Evolutionary conservation across 2,797 vertebrate genomes (phyloP), one percentile per base, ranked within the genome.

Genomic region (Lacerta bilineata): DNA sequence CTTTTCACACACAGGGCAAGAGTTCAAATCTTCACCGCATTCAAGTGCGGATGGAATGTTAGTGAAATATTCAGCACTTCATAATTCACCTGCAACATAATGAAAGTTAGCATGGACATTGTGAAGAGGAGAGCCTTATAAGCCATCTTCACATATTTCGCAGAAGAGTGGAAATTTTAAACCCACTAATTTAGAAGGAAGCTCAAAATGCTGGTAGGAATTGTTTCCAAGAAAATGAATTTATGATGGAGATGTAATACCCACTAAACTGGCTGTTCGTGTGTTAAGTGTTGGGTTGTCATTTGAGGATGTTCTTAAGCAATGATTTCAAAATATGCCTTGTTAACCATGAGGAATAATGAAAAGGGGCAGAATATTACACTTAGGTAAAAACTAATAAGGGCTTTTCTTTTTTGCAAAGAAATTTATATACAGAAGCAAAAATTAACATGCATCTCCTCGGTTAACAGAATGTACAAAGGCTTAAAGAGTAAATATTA

Each of bases 21-120:
- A 43, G 50, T 84, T 82, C 83, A 1, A 39, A 39, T 87, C 72
- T 76, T 0, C 4, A 4, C 17, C 1, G 84, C 2, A 74, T 4
- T 33, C 4, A 0, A 78, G 0, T 9, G 11, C 72, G 8, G 7
- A 15, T 79, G 23, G 41, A 17, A 27, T 33, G 43, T 0, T 33
- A 59, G 18, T 36, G 17, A 33, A 23, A 59, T 41, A 3, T 71
- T 0, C 74, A 2, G 23, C 15, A 46, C 17, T 66, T 46, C 27
- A 23, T 4, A 76, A 87, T 36, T 25, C 64, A 29, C 39, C 25
- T 80, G 8, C 82, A 20, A 46, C 55, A 27, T 6, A 18, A 20
- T n/a, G 8, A 71, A 46, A 15, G 43, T 46, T 78, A 55, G 10
- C 1, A 64, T 25, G 39, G 25, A 18, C 3, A 29, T 69, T 69